Evolutionary conservation across 2,888 invertebrate genomes (phyloP), one percentile per base, ranked within the genome.

Genomic region (Drosophila melanosoma): DNA sequence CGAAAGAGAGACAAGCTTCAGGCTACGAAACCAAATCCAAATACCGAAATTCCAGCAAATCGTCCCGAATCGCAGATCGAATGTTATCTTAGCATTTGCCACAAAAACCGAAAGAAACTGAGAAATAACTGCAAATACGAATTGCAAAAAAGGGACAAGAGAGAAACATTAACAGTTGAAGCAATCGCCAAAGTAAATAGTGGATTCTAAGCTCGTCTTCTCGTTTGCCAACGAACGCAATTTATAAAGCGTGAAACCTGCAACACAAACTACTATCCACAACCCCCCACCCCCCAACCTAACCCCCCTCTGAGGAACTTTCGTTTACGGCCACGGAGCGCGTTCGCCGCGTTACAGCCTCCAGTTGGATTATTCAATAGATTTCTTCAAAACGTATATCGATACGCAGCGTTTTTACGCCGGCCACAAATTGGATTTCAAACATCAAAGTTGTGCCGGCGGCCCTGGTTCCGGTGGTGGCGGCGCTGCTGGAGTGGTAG

Each of bases 371-470:
- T 87, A 87, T 89, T 91, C 92, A 87, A 91, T 92, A 86, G 92
- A 92, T 83, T 91, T 92, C 76, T 92, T 92, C 91, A 92, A 92
- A 89, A 92, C 92, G 92, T 92, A 92, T 87, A 92, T 92, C 89
- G 92, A 92, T 91, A 92, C 92, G 91, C 87, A 87, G 88, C 90
- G 92, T 88, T 92, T 92, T 77, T 92, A 92, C 95, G 94, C 92
- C 95, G 94, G 95, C 96, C 94, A 95, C 96, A 96, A 96, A 96
- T 96, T 95, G 96, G 97, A 96, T 95, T 96, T 96, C 96, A 96
- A 96, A 95, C 95, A 96, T 94, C 95, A 95, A 94, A 95, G 95
- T 95, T 95, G 94, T 96, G 94, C 94, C 94, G 94, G 94, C 94
- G 94, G 94, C 94, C 93, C 93, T 94, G 94, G 94, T 93, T 93